Evolutionary conservation across 2,888 invertebrate genomes (phyloP).

Genomic region (Halocaridina rubra): DNA sequence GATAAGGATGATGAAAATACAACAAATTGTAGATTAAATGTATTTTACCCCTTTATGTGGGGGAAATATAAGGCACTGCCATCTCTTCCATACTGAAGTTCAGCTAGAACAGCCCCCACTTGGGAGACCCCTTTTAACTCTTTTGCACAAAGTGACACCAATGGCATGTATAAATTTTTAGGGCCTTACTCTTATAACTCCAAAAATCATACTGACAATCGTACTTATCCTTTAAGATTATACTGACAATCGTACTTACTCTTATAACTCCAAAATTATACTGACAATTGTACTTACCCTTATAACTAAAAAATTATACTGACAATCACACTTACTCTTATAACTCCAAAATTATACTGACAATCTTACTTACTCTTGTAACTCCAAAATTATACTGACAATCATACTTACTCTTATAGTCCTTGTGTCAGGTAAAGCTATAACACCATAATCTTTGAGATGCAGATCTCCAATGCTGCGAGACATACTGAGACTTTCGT

Average conservation of each 20-base stretch:
- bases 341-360: constrained; percentile 62
- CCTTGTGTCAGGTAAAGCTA: constrained; percentile 69
- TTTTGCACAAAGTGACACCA: no score
- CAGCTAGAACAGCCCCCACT: no score
- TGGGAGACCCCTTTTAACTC: no score
- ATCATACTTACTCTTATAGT: constrained; percentile 67
- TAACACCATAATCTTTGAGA: constrained; percentile 71
- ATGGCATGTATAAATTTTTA: no score
- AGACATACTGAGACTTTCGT: constrained; percentile 72
- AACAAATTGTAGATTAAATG: no score
- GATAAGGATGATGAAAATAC: no score
- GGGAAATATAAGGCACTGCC: no score
- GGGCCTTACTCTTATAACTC: no score
- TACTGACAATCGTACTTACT: no score
- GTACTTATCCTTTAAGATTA: background rate
- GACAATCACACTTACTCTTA: constrained; percentile 69
- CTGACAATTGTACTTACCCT: background rate
- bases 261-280: background rate
- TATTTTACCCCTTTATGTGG: no score
- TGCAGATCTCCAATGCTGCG: constrained; percentile 72
- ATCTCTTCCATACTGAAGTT: no score
- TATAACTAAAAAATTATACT: background rate
- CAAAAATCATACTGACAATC: background rate
- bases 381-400: background rate
- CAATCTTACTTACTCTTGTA: constrained; percentile 69